Evolutionary conservation across 2,888 invertebrate genomes (phyloP).

Genomic region (Pseudococcus longispinus): DNA sequence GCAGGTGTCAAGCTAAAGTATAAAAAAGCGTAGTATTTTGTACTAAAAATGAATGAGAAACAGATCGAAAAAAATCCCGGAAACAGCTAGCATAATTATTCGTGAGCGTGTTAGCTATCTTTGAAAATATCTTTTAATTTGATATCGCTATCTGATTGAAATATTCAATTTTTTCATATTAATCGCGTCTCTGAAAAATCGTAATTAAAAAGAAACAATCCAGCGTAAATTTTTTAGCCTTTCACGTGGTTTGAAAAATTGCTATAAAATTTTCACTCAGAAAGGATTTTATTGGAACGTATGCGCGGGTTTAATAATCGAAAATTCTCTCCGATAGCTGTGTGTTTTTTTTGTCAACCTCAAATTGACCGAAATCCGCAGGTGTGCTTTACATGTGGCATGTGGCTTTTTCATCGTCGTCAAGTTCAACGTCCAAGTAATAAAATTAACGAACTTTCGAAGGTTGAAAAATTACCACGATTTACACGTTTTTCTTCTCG

Average conservation of each 20-base stretch:
- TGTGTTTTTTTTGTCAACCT: not conserved
- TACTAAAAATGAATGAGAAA: no score
- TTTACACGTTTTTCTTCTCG: not conserved
- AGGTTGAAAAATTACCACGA: slow-evolving; percentile 13
- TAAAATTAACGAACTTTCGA: slow-evolving; percentile 28
- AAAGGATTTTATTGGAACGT: not conserved
- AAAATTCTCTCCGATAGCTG: not conserved
- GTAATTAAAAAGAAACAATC: no score
- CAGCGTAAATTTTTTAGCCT: no score
- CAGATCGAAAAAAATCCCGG: no score
- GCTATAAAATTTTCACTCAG: not conserved
- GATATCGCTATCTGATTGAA: no score
- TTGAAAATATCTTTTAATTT: no score
- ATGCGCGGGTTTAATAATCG: not conserved
- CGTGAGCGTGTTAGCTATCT: no score
- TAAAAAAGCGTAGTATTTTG: no score
- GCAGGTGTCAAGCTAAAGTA: no score
- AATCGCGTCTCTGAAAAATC: no score
- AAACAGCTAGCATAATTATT: no score
- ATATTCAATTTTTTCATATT: no score
- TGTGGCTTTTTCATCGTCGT: not conserved
- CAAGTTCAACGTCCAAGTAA: not conserved
- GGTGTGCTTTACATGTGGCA: not conserved
- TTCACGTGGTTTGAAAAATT: not conserved
- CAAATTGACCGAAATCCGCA: not conserved